Evolutionary conservation across 2,888 invertebrate species (phyloP).

Genomic region (Caenorhabditis wallacei): DNA sequence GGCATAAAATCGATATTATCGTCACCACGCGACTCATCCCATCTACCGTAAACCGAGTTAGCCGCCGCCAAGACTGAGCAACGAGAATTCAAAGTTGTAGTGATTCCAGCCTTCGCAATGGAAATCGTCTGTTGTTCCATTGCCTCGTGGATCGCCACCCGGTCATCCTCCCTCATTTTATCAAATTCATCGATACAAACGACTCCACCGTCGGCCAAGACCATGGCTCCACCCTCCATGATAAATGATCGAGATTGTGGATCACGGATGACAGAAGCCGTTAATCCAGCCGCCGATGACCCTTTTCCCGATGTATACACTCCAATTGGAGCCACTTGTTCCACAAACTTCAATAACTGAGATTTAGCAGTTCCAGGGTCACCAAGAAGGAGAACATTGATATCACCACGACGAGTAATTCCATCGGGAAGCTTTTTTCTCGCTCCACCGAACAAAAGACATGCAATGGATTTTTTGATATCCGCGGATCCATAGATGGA

Average conservation of each 20-base stretch:
- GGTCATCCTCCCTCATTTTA: constrained; percentile 97
- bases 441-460: constrained; percentile 93
- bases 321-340: constrained; percentile 86
- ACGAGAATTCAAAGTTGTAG: constrained; percentile 97
- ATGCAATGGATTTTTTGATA: constrained; percentile 97
- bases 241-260: constrained; percentile 87
- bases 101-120: constrained; percentile 99
- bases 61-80: constrained; percentile 99
- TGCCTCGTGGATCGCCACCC: constrained; percentile 99
- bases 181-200: constrained; percentile 95
- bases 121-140: constrained; percentile 99
- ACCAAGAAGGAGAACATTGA: constrained; percentile 94
- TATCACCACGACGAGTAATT: constrained; percentile 95
- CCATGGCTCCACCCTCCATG: constrained; percentile 93
- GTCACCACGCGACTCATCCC: constrained; percentile 93
- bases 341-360: constrained; percentile 97
- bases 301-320: constrained; percentile 99
- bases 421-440: constrained; percentile 92
- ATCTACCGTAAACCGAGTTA: constrained; percentile 97
- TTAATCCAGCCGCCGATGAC: constrained; percentile 98
- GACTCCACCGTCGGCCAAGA: constrained; percentile 97
- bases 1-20: constrained; percentile 93
- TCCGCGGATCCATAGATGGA: constrained; percentile 96
- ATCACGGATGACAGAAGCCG: constrained; percentile 96
- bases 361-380: constrained; percentile 99